Base-by-base conservation (phyloP, 2,113 vertebrate genomes). In the Turnix velox region DNA sequence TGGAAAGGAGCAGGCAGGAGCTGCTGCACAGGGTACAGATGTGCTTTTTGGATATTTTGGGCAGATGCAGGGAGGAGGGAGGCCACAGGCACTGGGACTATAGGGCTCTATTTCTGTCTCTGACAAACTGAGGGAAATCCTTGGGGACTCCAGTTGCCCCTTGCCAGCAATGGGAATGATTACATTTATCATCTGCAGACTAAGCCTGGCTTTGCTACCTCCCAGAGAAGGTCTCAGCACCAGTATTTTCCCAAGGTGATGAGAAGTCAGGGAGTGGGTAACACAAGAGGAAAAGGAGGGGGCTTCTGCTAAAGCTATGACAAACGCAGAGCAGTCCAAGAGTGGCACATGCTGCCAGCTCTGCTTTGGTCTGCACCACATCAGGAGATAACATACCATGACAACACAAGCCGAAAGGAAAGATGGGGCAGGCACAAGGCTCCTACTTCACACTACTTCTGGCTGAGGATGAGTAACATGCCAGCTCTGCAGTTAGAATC, bases 11-110 rank as follows among this genome's bases (percentile, higher is more conserved):
- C 45, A 57, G 48, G 61, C 62, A 73, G 72, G 37, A 58, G 62
- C 66, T 59, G 39, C 81, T 61, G 73, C 49, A 39, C n/a, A 14
- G 67, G 31, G n/a, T 48, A 43, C 86, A 77, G 93, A 91, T 91
- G 74, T 87, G 87, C 42, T 89, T 55, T 42, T 19, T 45, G 58
- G 62, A 69, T 84, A 82, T 81, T 93, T 78, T 69, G 80, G 77
- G 95, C 74, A 84, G 90, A 57, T 33, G 59, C 3, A 45, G 69
- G 84, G 77, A 81, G 69, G 51, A 61, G 23, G 4, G 65, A 94
- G 88, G 85, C 59, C 19, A 18, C 0, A 1, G 73, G 68, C 81
- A 80, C 59, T 59, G 69, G 76, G 77, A 91, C 79, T 82, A 65
- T 30, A 37, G 77, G 0, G 2, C 39, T 80, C 81, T 92, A 37